Conservation (phyloP, 2,113 vertebrate genomes). For the Turnix velox region DNA sequence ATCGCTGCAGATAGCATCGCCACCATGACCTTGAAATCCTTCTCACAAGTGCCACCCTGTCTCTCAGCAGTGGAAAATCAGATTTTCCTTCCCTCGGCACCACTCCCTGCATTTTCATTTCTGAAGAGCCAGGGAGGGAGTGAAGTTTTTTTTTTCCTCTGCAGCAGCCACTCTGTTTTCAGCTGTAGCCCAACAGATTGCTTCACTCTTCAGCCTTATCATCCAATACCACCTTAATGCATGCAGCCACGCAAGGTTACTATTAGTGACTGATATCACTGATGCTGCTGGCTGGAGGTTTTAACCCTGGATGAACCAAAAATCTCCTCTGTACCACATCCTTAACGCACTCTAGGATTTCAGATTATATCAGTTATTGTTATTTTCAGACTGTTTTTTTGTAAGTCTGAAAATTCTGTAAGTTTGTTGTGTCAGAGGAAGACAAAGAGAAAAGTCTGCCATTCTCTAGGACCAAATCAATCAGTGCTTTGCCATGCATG, state of each 20-base stretch:
- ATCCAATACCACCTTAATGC: constrained; percentile 53
- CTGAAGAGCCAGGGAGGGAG: constrained; percentile 41
- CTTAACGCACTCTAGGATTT: neutral
- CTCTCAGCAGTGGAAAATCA: constrained; percentile 64
- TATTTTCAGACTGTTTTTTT: neutral
- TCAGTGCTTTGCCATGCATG: neutral
- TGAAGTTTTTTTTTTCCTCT: neutral
- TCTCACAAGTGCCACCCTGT: constrained; percentile 28
- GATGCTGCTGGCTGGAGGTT: neutral
- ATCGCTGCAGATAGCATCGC: constrained; percentile 36
- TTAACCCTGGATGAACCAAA: constrained; percentile 28
- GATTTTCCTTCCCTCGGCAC: constrained; percentile 23
- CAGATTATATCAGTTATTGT: neutral
- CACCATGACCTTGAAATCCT: constrained; percentile 68
- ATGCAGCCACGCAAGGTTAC: constrained; percentile 34
- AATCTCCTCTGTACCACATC: neutral
- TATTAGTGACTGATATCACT: constrained; percentile 51
- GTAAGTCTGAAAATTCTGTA: neutral
- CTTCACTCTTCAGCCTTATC: constrained; percentile 47
- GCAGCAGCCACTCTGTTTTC: constrained; percentile 26
- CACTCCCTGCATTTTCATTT: constrained; percentile 39
- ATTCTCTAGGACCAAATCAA: constrained; percentile 4
- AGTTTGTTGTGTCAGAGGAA: neutral
- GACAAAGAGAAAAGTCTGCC: constrained; percentile 21
- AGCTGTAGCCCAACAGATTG: constrained; percentile 33